phyloP scores from a whole-genome alignment of 2,888 invertebrate genomes.

The Mesochorus sp. region DNA sequence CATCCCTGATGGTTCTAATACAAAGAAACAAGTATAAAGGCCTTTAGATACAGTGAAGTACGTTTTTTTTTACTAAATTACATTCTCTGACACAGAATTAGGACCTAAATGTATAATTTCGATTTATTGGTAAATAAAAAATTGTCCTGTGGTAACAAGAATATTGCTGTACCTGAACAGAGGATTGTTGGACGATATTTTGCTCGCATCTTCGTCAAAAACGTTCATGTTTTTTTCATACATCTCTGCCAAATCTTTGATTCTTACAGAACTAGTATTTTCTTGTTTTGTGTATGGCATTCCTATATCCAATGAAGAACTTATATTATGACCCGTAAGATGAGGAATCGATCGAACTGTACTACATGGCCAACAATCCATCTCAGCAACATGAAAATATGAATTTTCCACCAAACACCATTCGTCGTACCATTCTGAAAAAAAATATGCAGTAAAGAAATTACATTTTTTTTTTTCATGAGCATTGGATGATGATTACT shows the following conservation, averaged over 20 bases:
- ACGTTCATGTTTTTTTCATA: slow-evolving; percentile 85
- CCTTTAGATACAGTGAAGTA: not conserved
- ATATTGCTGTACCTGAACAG: slow-evolving; percentile 69
- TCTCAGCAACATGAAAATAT: slow-evolving; percentile 90
- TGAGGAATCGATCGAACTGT: slow-evolving; percentile 87
- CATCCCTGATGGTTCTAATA: slow-evolving; percentile 71
- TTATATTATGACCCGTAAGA: slow-evolving; percentile 84
- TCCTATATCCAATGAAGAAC: slow-evolving; percentile 83
- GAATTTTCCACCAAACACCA: slow-evolving; percentile 93
- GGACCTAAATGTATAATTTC: too few relatives aligned
- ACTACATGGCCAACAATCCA: slow-evolving; percentile 94
- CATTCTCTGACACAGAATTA: too few relatives aligned
- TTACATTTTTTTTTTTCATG: too few relatives aligned
- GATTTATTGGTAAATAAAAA: too few relatives aligned
- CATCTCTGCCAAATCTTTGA: slow-evolving; percentile 84
- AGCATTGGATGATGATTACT: too few relatives aligned
- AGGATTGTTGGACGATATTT: slow-evolving; percentile 82
- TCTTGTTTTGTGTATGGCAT: slow-evolving; percentile 85
- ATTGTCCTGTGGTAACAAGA: too few relatives aligned
- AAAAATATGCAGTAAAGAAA: slow-evolving; percentile 44
- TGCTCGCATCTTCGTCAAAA: slow-evolving; percentile 86
- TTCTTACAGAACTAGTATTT: slow-evolving; percentile 85
- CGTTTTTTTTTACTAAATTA: not conserved
- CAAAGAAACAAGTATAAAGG: slow-evolving; percentile 31
- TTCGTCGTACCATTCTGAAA: slow-evolving; percentile 91